phyloP scores from a whole-genome alignment of 2,113 vertebrate species.

The Urocitellus parryii region DNA sequence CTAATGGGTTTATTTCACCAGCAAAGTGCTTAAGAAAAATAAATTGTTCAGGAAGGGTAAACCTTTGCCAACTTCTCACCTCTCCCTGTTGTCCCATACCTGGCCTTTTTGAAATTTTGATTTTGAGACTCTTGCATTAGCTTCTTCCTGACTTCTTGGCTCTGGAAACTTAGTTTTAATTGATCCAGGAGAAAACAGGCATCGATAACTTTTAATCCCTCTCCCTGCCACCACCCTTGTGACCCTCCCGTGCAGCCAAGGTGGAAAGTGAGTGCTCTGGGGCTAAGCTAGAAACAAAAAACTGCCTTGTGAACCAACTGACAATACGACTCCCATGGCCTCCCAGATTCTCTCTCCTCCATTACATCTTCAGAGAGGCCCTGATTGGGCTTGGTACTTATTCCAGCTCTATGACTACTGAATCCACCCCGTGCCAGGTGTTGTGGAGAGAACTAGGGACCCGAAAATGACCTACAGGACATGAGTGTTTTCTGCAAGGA shows the following conservation, averaged over 20 bases:
- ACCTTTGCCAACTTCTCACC: background rate
- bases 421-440: accelerated
- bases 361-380: background rate
- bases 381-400: background rate
- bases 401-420: background rate
- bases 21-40: background rate
- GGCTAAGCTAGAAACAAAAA: background rate
- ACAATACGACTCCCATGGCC: background rate
- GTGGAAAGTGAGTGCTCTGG: background rate
- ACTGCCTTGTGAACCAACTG: background rate
- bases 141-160: background rate
- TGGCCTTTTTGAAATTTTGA: background rate
- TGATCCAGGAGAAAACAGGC: background rate
- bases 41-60: background rate
- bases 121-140: background rate
- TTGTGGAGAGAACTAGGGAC: background rate
- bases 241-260: background rate
- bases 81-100: background rate
- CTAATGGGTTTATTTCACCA: background rate
- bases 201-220: background rate
- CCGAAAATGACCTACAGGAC: background rate
- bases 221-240: background rate
- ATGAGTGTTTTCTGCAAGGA: background rate
- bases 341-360: background rate
- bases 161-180: accelerated